A percentile compares a stretch with the other conserved stretches of the same genome.
These are phyloP conservation scores for Campoplex capitator DNA, from an alignment of 2,888 invertebrate species.

Conservation along the genomic window DNA sequence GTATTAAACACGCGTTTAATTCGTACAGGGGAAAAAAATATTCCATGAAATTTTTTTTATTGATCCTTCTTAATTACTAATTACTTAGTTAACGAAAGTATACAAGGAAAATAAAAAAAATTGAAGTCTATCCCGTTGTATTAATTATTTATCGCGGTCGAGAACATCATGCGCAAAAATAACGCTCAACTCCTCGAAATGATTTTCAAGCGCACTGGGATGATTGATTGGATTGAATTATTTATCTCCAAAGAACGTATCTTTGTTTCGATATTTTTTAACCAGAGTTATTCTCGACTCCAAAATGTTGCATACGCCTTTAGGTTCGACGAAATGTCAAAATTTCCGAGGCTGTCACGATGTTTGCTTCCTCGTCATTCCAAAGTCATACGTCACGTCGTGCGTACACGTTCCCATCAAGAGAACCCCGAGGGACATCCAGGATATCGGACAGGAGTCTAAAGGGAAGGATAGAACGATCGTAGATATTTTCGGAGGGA, in stretches of 20 bases:
- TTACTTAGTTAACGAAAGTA: background rate
- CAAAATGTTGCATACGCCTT: background rate
- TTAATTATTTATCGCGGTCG: too few relatives aligned
- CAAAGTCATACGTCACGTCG: slow-evolving; percentile 72
- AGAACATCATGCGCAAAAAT: too few relatives aligned
- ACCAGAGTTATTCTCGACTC: background rate
- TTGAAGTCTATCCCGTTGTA: too few relatives aligned
- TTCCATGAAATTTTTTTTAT: background rate
- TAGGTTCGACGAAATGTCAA: slow-evolving; percentile 30
- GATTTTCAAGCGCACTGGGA: background rate
- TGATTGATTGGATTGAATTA: background rate
- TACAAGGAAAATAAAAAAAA: too few relatives aligned
- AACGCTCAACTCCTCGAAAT: background rate
- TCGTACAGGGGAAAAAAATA: background rate
- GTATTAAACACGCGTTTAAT: too few relatives aligned
- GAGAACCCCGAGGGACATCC: slow-evolving; percentile 72
- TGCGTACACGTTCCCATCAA: slow-evolving; percentile 68
- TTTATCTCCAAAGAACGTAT: background rate
- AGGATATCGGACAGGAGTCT: slow-evolving; percentile 62
- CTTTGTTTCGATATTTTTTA: background rate
- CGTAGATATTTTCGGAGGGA: slow-evolving; percentile 41
- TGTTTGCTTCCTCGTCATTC: slow-evolving; percentile 48
- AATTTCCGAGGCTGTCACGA: slow-evolving; percentile 59
- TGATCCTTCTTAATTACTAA: background rate
- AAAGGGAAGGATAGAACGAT: slow-evolving; percentile 53